Evolutionary conservation across 1,140 invertebrate species (phyloP).

Genomic region (Galendromus occidentalis): DNA sequence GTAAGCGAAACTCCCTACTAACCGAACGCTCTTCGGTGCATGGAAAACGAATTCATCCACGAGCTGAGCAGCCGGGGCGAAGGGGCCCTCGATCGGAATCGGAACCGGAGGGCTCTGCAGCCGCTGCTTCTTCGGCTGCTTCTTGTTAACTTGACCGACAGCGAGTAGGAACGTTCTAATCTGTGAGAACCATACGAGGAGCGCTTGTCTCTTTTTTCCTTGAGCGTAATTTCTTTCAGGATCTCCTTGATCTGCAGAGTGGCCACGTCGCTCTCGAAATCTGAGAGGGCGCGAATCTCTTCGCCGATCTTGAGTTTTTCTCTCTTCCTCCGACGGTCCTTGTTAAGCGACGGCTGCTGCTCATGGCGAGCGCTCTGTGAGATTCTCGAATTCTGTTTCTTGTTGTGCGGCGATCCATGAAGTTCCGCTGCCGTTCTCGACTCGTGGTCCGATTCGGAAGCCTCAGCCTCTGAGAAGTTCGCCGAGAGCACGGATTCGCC

Average conservation of each 20-base stretch:
- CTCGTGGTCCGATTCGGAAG: no score
- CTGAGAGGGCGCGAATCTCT: neutral
- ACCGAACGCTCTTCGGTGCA: neutral
- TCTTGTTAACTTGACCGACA: neutral
- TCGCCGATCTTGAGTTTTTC: neutral
- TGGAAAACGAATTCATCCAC: neutral
- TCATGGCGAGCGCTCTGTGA: no score
- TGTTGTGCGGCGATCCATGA: no score
- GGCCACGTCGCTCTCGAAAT: neutral
- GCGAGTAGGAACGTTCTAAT: neutral
- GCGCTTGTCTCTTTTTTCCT: neutral
- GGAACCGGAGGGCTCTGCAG: no score
- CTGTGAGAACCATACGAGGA: neutral
- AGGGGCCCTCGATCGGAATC: neutral
- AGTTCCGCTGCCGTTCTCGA: no score
- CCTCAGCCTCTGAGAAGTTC: no score
- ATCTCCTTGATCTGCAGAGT: slow-evolving; percentile 1
- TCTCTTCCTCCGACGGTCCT: no score
- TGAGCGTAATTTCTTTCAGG: neutral
- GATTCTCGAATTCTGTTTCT: no score
- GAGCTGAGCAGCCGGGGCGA: neutral
- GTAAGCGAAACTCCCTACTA: slow-evolving; percentile 4
- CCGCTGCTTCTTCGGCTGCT: neutral
- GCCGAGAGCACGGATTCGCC: no score
- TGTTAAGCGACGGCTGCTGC: no score